Base-by-base conservation (phyloP, 2,888 invertebrate species). In the Drosophila limbata region DNA sequence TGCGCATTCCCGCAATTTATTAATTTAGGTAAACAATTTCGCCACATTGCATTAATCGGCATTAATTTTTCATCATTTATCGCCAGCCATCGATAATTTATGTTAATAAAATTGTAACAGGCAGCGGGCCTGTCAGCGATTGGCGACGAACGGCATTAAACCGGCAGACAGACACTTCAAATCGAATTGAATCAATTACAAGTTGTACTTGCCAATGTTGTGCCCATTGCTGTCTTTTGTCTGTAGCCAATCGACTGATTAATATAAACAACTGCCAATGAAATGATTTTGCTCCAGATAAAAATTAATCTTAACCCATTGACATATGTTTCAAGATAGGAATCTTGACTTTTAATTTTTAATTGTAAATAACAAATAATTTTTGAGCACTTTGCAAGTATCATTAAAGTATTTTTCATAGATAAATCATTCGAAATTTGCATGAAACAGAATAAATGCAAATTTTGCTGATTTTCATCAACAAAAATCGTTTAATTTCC, bases 71-170 rank as follows among this genome's bases (percentile, higher is more conserved):
- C 68, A 77, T 73, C 62, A 75, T 56, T 15, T 66, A 66, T 51
- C 60, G 8, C 19, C 53, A 17, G 57, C 59, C 62, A 48, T 50
- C 67, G 64, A 69, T 88, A 86, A 81, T 81, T 84, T 81, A 79
- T 81, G 84, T 69, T 86, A 81, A 86, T 86, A 68, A 73, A 81
- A 81, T 72, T 75, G 79, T 74, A 77, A 77, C 63, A 57, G 69
- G 33, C 50, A 44, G 44, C 56, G 9, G 35, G 73, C 11, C 79
- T 79, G 81, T 84, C 89, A 84, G 47, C 76, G 40, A 60, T 57
- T 80, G 73, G 82, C 88, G 85, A 84, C 87, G 55, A 55, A 62
- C 71, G 70, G 69, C 87, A 87, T 50, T 60, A 65, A 68, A 53
- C 42, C 59, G 40, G 47, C 63, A 40, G 73, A 55, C 78, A 48